Conservation (phyloP, 2,113 vertebrate species). For the Aepyceros melampus region DNA sequence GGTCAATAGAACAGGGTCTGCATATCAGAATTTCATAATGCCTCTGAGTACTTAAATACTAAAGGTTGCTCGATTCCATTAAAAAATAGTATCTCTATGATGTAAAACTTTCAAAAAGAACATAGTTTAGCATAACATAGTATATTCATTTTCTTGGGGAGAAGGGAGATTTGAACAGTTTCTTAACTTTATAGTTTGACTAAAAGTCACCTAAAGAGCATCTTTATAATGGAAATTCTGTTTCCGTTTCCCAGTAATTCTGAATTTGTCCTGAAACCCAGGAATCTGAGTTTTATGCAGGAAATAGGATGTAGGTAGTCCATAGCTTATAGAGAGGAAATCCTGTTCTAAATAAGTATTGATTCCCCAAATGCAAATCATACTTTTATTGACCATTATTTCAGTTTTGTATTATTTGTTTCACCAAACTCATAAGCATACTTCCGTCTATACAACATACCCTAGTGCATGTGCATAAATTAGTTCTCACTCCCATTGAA, state of each 20-base stretch:
- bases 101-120: neutral
- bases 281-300: neutral
- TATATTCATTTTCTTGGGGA: neutral
- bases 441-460: neutral
- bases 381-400: neutral
- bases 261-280: neutral
- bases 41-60: neutral
- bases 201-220: neutral
- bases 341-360: neutral
- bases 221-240: neutral
- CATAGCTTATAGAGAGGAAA: neutral
- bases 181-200: neutral
- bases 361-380: neutral
- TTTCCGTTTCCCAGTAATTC: neutral
- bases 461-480: neutral
- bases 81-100: neutral
- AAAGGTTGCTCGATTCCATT: neutral
- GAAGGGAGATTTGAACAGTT: neutral
- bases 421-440: neutral
- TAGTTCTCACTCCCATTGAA: neutral
- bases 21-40: neutral
- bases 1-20: neutral
- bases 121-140: neutral
- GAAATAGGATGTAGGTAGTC: neutral
- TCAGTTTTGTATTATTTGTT: neutral